Percentiles rank a stretch among this genome's conserved stretches.
phyloP scores from a whole-genome alignment of 2,888 invertebrate species.

The Ornithoptera priamus region DNA sequence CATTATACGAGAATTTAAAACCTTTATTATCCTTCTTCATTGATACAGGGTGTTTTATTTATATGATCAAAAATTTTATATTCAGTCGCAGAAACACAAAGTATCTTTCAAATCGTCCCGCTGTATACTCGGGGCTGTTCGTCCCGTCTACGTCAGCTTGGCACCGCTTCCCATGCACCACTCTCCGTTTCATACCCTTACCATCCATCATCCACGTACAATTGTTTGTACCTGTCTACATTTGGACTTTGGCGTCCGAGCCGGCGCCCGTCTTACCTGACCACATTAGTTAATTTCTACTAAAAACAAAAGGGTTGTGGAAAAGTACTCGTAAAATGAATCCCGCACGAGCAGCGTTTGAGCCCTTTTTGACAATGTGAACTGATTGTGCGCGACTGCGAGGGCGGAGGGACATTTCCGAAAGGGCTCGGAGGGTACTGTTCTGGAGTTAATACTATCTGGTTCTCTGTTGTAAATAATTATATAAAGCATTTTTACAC shows the following conservation, averaged over 20 bases:
- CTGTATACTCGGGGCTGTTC: slow-evolving; percentile 4
- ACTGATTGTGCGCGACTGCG: slow-evolving; percentile 25
- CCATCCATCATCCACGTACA: slow-evolving; percentile 37
- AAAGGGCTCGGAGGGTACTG: slow-evolving; percentile 44
- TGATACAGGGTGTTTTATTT: too few relatives aligned
- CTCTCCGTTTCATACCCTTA: slow-evolving; percentile 38
- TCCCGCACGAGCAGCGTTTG: slow-evolving; percentile 32
- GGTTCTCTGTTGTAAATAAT: slow-evolving; percentile 56
- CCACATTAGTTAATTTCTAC: slow-evolving; percentile 34
- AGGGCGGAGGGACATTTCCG: slow-evolving; percentile 42
- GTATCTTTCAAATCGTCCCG: slow-evolving; percentile 4
- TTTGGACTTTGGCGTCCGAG: slow-evolving; percentile 35
- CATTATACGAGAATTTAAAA: too few relatives aligned
- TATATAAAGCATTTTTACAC: slow-evolving; percentile 57
- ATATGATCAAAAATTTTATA: neutral
- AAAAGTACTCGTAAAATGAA: slow-evolving; percentile 58
- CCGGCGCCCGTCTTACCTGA: slow-evolving; percentile 28
- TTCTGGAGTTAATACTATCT: slow-evolving; percentile 37
- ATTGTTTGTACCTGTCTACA: slow-evolving; percentile 31
- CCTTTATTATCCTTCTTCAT: too few relatives aligned
- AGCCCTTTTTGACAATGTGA: slow-evolving; percentile 53
- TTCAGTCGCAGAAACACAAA: slow-evolving; percentile 9
- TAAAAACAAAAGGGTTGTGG: slow-evolving; percentile 70
- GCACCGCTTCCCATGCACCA: slow-evolving; percentile 47
- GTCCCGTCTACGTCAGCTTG: slow-evolving; percentile 15